Conservation (phyloP, 1,140 invertebrate genomes). For the Leguminivora glycinivorella region DNA sequence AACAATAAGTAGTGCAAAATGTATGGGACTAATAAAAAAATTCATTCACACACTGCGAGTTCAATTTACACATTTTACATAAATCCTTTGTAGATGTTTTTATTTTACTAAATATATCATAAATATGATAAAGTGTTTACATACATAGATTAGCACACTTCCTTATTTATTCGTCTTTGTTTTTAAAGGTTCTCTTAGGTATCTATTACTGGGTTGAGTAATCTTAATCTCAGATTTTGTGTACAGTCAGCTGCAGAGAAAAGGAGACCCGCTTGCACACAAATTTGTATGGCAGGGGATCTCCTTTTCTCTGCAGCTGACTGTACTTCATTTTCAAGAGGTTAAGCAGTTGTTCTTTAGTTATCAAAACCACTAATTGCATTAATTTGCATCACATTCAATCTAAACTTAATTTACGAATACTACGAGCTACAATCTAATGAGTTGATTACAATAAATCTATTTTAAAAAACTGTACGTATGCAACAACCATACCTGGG, state of each 20-base stretch:
- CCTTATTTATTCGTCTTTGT: neutral
- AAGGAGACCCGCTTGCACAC: too few species aligned
- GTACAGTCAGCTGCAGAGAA: too few species aligned
- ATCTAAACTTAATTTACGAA: constrained; percentile 7
- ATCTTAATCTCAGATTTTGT: neutral
- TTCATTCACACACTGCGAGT: too few species aligned
- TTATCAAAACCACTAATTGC: constrained; percentile 14
- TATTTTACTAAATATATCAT: too few species aligned
- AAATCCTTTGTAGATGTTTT: too few species aligned
- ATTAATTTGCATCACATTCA: constrained; percentile 13
- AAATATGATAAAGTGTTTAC: too few species aligned
- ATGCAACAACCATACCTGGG: neutral
- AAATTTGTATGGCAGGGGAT: too few species aligned
- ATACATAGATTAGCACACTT: neutral
- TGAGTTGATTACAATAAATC: neutral
- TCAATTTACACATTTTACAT: too few species aligned
- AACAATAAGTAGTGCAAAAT: too few species aligned
- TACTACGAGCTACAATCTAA: constrained; percentile 11
- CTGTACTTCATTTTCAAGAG: neutral
- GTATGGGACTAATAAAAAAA: neutral
- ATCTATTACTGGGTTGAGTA: neutral
- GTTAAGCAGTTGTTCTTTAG: neutral
- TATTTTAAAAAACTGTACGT: neutral
- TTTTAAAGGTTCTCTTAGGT: neutral
- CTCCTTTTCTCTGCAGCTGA: too few species aligned